Conservation (phyloP, 2,797 vertebrate genomes). For the Eurystomus glaucurus region DNA sequence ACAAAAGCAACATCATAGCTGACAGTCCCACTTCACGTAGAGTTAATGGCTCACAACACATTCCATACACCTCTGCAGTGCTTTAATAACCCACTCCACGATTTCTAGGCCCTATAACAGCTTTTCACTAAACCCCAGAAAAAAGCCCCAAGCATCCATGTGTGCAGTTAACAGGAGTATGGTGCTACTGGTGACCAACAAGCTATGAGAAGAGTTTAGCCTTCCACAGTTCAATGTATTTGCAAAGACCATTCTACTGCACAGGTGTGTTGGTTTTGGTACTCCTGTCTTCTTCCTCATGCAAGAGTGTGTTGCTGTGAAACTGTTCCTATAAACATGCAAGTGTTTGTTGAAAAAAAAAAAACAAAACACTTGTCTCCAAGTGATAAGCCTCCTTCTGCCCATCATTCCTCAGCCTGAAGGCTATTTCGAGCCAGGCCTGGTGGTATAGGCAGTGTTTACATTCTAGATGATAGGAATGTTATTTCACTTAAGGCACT, state of each 20-base stretch:
- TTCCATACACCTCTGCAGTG: accelerated
- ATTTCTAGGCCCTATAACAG: too few species aligned
- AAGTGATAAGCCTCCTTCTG: accelerated
- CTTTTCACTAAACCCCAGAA: background rate
- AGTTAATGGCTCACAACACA: background rate
- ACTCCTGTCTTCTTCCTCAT: accelerated
- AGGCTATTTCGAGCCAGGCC: background rate
- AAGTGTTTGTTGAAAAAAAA: background rate
- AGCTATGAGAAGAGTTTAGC: background rate
- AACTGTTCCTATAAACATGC: background rate
- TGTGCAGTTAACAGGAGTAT: accelerated
- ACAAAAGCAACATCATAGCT: accelerated
- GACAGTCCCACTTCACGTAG: background rate
- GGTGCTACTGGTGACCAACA: background rate
- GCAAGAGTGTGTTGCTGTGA: background rate
- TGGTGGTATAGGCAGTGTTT: background rate
- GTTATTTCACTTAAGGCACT: background rate
- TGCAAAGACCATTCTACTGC: too few species aligned
- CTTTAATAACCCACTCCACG: background rate
- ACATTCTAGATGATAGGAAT: background rate
- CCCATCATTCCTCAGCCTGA: background rate
- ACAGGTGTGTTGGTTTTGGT: accelerated
- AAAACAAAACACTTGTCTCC: background rate
- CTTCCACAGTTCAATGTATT: accelerated
- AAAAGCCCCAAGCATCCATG: accelerated